phyloP scores from a whole-genome alignment of 2,797 vertebrate species.

The Amphiprion clarkii region DNA sequence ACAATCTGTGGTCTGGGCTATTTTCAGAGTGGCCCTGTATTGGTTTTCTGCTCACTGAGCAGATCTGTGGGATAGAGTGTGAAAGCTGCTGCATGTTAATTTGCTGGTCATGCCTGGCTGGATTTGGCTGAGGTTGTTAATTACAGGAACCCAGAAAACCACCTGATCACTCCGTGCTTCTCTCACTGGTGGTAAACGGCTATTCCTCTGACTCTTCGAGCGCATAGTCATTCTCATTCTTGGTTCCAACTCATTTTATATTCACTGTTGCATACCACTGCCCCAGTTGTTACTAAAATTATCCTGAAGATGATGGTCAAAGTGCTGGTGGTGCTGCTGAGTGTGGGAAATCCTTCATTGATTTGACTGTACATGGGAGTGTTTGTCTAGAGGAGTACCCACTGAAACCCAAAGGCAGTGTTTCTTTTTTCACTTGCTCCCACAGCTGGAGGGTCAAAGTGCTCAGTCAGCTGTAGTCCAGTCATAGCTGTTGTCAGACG shows the following conservation, averaged over 20 bases:
- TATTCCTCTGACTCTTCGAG: slow-evolving; percentile 37
- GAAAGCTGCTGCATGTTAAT: slow-evolving; percentile 83
- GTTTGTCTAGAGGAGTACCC: slow-evolving; percentile 17
- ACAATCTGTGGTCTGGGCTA: slow-evolving; percentile 56
- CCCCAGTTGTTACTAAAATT: neutral
- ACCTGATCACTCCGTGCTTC: slow-evolving; percentile 79
- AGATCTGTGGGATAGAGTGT: slow-evolving; percentile 75
- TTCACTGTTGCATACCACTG: neutral
- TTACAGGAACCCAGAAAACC: slow-evolving; percentile 79
- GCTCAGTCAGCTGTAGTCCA: slow-evolving; percentile 10
- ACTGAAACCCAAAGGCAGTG: neutral
- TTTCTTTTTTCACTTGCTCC: slow-evolving; percentile 2
- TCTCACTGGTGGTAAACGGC: slow-evolving; percentile 47
- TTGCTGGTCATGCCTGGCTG: slow-evolving; percentile 81
- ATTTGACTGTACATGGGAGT: slow-evolving; percentile 3
- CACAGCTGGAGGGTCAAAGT: slow-evolving; percentile 4
- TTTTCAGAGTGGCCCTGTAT: slow-evolving; percentile 71
- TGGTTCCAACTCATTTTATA: neutral
- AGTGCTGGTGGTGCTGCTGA: neutral
- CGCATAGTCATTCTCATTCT: slow-evolving; percentile 16
- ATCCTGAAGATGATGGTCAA: neutral
- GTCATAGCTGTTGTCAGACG: slow-evolving; percentile 11
- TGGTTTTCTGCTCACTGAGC: slow-evolving; percentile 81
- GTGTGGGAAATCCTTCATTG: slow-evolving; percentile 17
- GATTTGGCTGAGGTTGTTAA: slow-evolving; percentile 82